Evolutionary conservation across 2,888 invertebrate genomes (phyloP).

Genomic region (Mesodorylaimus sp.): DNA sequence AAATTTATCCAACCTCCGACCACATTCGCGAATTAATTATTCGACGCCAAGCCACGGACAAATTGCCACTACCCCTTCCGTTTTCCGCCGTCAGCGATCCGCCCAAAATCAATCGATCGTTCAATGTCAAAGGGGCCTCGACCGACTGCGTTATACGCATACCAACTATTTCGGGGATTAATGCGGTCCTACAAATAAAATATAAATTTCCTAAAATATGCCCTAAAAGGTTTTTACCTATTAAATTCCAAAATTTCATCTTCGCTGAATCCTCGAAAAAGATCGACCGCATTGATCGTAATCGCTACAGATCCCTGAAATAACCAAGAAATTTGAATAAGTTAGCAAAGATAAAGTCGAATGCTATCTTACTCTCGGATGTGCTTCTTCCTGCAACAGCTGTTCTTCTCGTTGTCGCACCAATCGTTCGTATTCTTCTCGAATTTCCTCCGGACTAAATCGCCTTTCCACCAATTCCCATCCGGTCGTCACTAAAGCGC

Average conservation of each 20-base stretch:
- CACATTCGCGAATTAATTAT: constrained; percentile 64
- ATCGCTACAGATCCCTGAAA: constrained; percentile 55
- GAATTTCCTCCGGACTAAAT: constrained; percentile 79
- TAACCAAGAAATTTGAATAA: neutral
- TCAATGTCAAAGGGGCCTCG: constrained; percentile 68
- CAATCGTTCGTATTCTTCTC: constrained; percentile 79
- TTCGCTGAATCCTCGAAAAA: too few relatives aligned
- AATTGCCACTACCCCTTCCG: constrained; percentile 56
- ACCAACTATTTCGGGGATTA: constrained; percentile 4
- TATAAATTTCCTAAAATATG: too few relatives aligned
- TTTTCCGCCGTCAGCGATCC: constrained; percentile 45
- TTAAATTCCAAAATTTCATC: too few relatives aligned
- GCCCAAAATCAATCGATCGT: constrained; percentile 62
- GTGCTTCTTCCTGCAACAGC: constrained; percentile 66
- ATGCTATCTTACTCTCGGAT: constrained; percentile 46
- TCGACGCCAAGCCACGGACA: constrained; percentile 55
- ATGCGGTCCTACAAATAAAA: too few relatives aligned
- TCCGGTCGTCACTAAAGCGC: constrained; percentile 6
- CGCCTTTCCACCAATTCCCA: constrained; percentile 52
- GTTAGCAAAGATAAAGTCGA: neutral
- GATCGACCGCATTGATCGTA: constrained; percentile 73
- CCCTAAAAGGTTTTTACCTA: too few relatives aligned
- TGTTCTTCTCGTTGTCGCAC: constrained; percentile 62
- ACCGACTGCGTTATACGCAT: constrained; percentile 49
- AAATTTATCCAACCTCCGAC: too few relatives aligned